Base-by-base conservation (phyloP, 2,113 vertebrate genomes). In the Grantiella picta region DNA sequence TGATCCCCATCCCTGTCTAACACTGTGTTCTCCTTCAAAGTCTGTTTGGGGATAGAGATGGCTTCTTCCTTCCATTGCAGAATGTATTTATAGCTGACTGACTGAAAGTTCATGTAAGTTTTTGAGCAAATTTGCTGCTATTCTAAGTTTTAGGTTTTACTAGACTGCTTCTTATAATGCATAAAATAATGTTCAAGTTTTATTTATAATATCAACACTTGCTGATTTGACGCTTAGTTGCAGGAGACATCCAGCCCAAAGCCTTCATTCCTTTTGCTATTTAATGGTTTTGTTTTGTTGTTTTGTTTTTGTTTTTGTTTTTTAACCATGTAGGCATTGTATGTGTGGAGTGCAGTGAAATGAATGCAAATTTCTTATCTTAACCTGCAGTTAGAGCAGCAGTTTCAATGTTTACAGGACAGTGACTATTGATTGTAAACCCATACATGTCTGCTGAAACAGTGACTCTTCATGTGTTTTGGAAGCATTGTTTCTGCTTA, bases 381-480 rank as follows among this genome's bases (percentile, higher is more conserved):
- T 75, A 68, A 68, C 77, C 44, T 92, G 85, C 82, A 89, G 40
- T 86, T 95, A 86, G 78, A 92, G 53, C 4, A 23, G 57, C 72
- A 82, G 49, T 83, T 94, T 93, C 69, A 47, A 12, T 97, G 96
- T 96, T 97, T 96, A 97, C 95, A 95, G 64, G 79, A 86, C 80
- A 82, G 93, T 66, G 95, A 97, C 94, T 94, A 87, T 92, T 97
- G 95, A 97, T 96, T 97, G 94, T 97, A 95, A 95, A 90, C 54
- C 35, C 54, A 50, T 36, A 47, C 1, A 1, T 16, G 25, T 73
- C 3, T 3, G n/a, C n/a, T 80, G 59, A 80, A 87, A 77, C 22
- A 22, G 31, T 64, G 45, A 9, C 36, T 85, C 64, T 50, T 66
- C 6, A 2, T 7, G 2, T 50, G 20, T 73, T 86, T 77, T 66